Conservation (phyloP, 2,888 invertebrate genomes). For the Polia nebulosa region DNA sequence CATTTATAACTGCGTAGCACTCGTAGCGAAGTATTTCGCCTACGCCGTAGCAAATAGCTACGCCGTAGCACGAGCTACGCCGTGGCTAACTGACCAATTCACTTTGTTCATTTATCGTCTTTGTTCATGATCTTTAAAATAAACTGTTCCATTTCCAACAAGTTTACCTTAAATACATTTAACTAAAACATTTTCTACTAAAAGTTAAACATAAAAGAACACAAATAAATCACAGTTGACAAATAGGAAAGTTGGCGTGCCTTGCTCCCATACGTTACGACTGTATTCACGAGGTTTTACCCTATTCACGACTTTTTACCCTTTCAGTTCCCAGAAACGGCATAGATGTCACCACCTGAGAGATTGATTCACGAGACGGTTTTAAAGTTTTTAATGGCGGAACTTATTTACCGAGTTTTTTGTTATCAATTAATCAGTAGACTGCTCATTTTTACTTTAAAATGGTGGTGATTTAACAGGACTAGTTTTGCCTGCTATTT, state of each 20-base stretch:
- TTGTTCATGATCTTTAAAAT: constrained; percentile 12
- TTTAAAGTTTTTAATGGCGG: constrained; percentile 39
- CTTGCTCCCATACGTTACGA: constrained; percentile 61
- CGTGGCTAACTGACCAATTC: constrained; percentile 20
- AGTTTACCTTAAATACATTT: constrained; percentile 42
- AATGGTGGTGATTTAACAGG: background rate
- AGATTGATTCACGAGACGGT: constrained; percentile 63
- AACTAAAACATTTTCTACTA: constrained; percentile 54
- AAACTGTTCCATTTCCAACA: constrained; percentile 12
- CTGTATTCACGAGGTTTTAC: constrained; percentile 61
- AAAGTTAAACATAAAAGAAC: constrained; percentile 63
- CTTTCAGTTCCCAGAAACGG: constrained; percentile 57
- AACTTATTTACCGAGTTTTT: constrained; percentile 38
- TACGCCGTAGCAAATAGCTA: constrained; percentile 9
- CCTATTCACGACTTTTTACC: constrained; percentile 59
- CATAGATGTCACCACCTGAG: constrained; percentile 62
- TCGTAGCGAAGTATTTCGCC: background rate
- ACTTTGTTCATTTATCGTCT: constrained; percentile 3
- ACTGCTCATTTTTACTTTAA: constrained; percentile 16
- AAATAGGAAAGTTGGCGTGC: constrained; percentile 62
- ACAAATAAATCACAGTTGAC: constrained; percentile 65
- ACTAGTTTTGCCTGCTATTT: background rate
- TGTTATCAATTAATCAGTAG: constrained; percentile 41
- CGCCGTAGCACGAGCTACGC: constrained; percentile 16
- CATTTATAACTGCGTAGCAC: constrained; percentile 27